Percentiles rank a stretch among this genome's conserved stretches.
These are phyloP conservation scores for Coracias cyanogaster DNA, from an alignment of 2,797 vertebrate species.

Conservation along the genomic window DNA sequence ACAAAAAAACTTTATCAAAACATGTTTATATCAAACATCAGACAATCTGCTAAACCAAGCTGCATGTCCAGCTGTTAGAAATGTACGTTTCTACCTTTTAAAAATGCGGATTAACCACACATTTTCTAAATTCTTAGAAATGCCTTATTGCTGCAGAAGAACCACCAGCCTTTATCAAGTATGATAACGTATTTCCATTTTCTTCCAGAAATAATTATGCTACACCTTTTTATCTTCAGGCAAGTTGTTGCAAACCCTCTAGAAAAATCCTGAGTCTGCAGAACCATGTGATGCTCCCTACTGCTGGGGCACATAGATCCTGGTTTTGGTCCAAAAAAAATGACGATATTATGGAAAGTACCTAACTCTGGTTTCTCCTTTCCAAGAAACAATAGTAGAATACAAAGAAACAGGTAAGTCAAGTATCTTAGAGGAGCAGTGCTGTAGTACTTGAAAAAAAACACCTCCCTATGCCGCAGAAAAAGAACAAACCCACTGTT, in stretches of 20 bases:
- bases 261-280: constrained; percentile 53
- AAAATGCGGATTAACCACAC: neutral
- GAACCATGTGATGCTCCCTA: neutral
- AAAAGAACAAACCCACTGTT: neutral
- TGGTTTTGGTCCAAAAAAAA: constrained; percentile 28
- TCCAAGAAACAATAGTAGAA: neutral
- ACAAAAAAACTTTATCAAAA: neutral
- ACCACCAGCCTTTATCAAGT: neutral
- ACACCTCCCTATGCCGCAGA: rapidly evolving
- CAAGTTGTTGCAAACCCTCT: constrained; percentile 36
- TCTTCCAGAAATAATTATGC: constrained; percentile 15
- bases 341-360: constrained; percentile 34
- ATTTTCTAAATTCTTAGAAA: neutral
- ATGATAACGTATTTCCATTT: neutral
- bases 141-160: neutral
- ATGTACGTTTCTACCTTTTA: neutral
- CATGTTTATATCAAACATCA: neutral
- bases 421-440: neutral
- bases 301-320: neutral
- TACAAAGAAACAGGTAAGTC: constrained; percentile 5
- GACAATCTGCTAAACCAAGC: neutral
- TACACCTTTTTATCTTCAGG: constrained; percentile 25
- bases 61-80: neutral
- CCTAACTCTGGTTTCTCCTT: neutral
- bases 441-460: neutral